Evolutionary conservation across 1,140 invertebrate species (phyloP).

Genomic region (Lepidurus arcticus): DNA sequence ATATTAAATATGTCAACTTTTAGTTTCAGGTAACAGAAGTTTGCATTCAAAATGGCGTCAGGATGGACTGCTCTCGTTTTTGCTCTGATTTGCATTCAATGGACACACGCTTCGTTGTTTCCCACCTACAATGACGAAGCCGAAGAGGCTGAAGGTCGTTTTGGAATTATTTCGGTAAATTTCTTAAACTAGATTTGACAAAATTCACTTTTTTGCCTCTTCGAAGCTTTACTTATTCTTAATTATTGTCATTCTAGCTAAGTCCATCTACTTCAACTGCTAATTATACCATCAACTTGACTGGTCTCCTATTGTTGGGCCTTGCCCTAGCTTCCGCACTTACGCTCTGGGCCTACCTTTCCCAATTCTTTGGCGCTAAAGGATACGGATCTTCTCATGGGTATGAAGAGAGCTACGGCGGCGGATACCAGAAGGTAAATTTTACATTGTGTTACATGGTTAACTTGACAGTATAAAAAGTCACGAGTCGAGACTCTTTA

Average conservation of each 20-base stretch:
- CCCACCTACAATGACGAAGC: constrained; percentile 29
- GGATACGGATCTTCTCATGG: constrained; percentile 3
- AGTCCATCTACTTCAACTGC: constrained; percentile 26
- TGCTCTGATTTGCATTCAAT: neutral
- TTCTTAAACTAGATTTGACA: neutral
- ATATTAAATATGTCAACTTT: no score
- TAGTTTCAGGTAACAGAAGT: no score
- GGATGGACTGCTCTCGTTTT: neutral
- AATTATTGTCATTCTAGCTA: neutral
- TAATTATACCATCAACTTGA: constrained; percentile 35
- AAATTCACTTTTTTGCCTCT: neutral
- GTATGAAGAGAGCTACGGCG: constrained; percentile 22
- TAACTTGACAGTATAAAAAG: neutral
- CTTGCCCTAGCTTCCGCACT: constrained; percentile 32
- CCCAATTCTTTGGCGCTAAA: constrained; percentile 22
- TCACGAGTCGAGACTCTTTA: neutral
- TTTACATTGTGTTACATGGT: neutral
- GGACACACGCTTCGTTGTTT: constrained; percentile 9
- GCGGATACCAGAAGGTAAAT: constrained; percentile 15
- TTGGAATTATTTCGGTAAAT: constrained; percentile 32
- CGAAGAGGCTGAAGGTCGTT: constrained; percentile 26
- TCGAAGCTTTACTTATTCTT: neutral
- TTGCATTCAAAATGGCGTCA: neutral
- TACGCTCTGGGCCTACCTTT: constrained; percentile 33
- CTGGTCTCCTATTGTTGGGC: constrained; percentile 33